Conservation (phyloP, 2,888 invertebrate species). For the Blastobasis lacticolella region DNA sequence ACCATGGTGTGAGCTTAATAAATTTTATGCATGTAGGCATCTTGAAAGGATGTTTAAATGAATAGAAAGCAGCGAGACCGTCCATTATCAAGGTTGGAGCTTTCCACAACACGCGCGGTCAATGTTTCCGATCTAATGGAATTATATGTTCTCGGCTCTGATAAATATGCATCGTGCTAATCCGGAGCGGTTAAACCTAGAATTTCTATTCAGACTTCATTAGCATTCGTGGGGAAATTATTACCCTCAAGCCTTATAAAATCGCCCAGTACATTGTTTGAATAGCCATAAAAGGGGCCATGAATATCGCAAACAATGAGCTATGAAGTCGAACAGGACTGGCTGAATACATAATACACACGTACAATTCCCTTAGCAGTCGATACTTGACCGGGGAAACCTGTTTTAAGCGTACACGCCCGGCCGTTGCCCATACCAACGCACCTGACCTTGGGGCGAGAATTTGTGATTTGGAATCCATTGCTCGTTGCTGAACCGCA, state of each 20-base stretch:
- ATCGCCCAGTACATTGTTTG: neutral
- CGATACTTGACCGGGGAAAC: conserved; percentile 33
- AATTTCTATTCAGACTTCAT: neutral
- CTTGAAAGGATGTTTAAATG: too few relatives aligned
- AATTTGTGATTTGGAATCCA: too few relatives aligned
- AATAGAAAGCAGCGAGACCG: too few relatives aligned
- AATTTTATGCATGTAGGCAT: too few relatives aligned
- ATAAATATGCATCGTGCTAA: too few relatives aligned
- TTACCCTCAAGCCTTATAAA: neutral
- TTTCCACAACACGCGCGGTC: too few relatives aligned
- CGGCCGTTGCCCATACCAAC: conserved; percentile 3
- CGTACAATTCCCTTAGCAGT: conserved; percentile 24
- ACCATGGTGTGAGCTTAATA: too few relatives aligned
- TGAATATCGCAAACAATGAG: conserved; percentile 26
- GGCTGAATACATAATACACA: conserved; percentile 28
- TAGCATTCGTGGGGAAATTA: neutral
- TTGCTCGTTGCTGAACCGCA: too few relatives aligned
- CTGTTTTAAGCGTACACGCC: conserved; percentile 24
- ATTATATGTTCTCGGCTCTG: too few relatives aligned
- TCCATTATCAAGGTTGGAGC: too few relatives aligned
- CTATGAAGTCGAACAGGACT: conserved; percentile 21
- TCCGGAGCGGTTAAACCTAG: neutral
- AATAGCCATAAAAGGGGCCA: neutral
- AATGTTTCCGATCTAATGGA: too few relatives aligned
- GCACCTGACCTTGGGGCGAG: neutral